Percentiles rank a stretch among this genome's conserved stretches.
phyloP scores from a whole-genome alignment of 2,888 invertebrate genomes.

The Drosophila multiciliata region DNA sequence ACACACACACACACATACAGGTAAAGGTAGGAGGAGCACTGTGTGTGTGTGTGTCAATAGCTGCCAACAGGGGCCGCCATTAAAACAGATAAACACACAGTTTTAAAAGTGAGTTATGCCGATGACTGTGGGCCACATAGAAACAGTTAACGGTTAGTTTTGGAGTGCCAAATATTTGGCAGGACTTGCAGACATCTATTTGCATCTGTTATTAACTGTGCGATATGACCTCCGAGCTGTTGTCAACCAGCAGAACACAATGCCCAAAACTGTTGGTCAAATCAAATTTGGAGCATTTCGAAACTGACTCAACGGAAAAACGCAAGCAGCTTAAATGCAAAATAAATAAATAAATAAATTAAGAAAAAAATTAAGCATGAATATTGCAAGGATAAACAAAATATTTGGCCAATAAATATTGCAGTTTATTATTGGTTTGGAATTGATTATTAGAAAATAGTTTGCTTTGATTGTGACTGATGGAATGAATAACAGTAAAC shows the following conservation, averaged over 20 bases:
- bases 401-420: neutral
- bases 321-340: neutral
- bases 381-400: neutral
- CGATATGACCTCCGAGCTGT: neutral
- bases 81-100: neutral
- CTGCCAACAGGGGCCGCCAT: slow-evolving; percentile 6
- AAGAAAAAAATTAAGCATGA: neutral
- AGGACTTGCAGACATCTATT: neutral
- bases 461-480: neutral
- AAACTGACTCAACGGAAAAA: neutral
- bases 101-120: neutral
- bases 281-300: neutral
- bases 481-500: neutral
- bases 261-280: neutral
- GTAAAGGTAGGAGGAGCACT: neutral
- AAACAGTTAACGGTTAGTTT: neutral
- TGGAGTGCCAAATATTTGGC: no score
- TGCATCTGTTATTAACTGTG: neutral
- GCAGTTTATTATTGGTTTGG: neutral
- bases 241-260: neutral
- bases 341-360: neutral
- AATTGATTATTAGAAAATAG: neutral
- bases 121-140: neutral
- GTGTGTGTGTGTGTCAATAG: slow-evolving; percentile 5
- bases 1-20: neutral